phyloP scores from a whole-genome alignment of 1,140 invertebrate species.

The Popillia japonica region DNA sequence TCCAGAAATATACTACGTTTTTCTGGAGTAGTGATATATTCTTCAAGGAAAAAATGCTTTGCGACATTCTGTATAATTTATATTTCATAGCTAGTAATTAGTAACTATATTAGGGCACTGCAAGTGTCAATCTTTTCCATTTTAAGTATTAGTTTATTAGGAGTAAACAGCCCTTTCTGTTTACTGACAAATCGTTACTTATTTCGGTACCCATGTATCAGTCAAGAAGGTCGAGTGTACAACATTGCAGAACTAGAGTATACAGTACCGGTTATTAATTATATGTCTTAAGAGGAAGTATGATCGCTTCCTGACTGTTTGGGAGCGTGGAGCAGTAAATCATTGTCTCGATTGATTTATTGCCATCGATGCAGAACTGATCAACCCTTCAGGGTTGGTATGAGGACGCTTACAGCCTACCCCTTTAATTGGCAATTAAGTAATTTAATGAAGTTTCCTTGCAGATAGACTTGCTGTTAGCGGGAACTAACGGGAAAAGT shows the following conservation, averaged over 20 bases:
- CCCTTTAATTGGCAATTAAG: slow-evolving; percentile 5
- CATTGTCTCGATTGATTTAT: slow-evolving; percentile 8
- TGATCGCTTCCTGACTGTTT: slow-evolving; percentile 8
- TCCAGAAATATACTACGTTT: no score
- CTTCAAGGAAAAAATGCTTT: no score
- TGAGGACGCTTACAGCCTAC: not conserved
- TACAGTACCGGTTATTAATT: not conserved
- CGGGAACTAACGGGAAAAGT: not conserved
- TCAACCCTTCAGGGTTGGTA: not conserved
- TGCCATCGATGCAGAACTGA: not conserved
- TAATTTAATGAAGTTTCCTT: slow-evolving; percentile 12
- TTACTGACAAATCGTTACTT: not conserved
- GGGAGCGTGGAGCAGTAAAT: slow-evolving; percentile 3
- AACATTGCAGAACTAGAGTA: not conserved
- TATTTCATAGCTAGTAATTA: no score
- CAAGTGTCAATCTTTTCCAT: no score
- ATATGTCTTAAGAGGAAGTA: slow-evolving; percentile 6
- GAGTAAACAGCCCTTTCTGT: not conserved
- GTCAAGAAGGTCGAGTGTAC: not conserved
- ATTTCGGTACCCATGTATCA: not conserved
- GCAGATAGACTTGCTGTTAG: not conserved
- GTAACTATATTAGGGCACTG: no score
- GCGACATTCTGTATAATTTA: no score
- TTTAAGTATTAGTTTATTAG: no score
- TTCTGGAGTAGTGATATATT: no score